These are phyloP conservation scores for Trissonchulus latispiculum DNA, from an alignment of 2,888 invertebrate species.

Conservation along the genomic window DNA sequence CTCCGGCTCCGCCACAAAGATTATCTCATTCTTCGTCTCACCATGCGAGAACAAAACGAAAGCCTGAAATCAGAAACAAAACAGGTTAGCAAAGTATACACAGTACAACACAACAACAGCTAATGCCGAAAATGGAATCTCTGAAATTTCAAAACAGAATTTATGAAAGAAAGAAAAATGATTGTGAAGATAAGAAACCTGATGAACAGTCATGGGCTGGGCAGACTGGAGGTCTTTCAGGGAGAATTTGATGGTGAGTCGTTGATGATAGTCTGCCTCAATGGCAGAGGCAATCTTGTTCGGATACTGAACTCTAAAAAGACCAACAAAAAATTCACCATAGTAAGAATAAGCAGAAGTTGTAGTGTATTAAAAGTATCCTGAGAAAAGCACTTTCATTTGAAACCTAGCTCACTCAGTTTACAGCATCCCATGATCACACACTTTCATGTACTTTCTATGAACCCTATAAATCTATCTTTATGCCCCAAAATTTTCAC, in stretches of 20 bases:
- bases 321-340: no score
- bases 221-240: conserved; percentile 60
- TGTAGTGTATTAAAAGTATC: no score
- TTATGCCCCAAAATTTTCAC: no score
- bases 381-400: no score
- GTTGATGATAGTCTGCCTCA: conserved; percentile 79
- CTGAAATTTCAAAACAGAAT: conserved; percentile 24
- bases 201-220: conserved; percentile 58
- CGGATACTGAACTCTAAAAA: conserved; percentile 40
- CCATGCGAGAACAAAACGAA: conserved; percentile 67
- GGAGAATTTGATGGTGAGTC: conserved; percentile 67
- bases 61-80: conserved; percentile 60
- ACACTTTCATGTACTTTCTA: no score
- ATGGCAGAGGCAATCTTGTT: conserved; percentile 59
- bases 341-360: no score
- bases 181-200: no score
- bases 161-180: conserved; percentile 45
- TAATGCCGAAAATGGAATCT: neutral
- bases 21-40: conserved; percentile 64
- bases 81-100: no score
- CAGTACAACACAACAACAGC: no score
- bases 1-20: conserved; percentile 76
- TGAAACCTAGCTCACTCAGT: no score
- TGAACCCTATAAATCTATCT: no score
- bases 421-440: no score